Base-by-base conservation (phyloP, 53 echinoderm and acorn worm genomes). In the Arbacia lixula region DNA sequence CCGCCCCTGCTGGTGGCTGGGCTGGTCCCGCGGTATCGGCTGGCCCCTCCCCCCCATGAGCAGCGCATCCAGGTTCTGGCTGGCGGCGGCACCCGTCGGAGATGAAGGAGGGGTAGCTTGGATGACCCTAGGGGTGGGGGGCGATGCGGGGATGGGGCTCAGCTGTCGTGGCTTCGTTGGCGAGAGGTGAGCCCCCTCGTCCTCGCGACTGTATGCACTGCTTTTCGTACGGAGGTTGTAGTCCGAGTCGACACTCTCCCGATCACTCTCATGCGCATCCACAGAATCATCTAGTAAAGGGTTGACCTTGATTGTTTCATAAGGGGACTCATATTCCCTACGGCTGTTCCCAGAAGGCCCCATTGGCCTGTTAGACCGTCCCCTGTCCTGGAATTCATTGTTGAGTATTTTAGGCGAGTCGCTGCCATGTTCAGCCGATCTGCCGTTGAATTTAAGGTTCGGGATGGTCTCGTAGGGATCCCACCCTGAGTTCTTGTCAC, bases 101-200 rank as follows among this genome's bases (percentile, higher is more conserved):
- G 85, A 49, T 5, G 66, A 19, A 1, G 92, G 92, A 24, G 88
- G 86, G 3, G 65, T 19, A 9, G 80, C 42, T 11, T 53, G 72
- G 16, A 71, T 62, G 16, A 71, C 36, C 3, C 64, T 29, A 3
- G 90, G 90, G 36, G 90, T 69, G 29, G 72, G 73, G 0, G 90
- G 90, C 4, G 90, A 90, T 34, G 72, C 86, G 33, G 81, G 49
- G 55, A 81, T 82, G 22, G 90, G 90, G 28, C 86, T 86, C 50
- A 81, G 82, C 34, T 81, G 62, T 19, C 62, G 62, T 69, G 86
- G 41, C 82, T 81, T 86, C 12, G 80, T 60, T 4, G 41, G 34
- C n/a, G 61, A 71, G 12, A 36, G 42, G 46, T 12, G 53, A 12
- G 20, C 27, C 12, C 27, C 39, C 11, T n/a, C 33, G 40, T 53